These are phyloP conservation scores for Adelphocoris suturalis DNA, from an alignment of 2,888 invertebrate species.

Conservation along the genomic window DNA sequence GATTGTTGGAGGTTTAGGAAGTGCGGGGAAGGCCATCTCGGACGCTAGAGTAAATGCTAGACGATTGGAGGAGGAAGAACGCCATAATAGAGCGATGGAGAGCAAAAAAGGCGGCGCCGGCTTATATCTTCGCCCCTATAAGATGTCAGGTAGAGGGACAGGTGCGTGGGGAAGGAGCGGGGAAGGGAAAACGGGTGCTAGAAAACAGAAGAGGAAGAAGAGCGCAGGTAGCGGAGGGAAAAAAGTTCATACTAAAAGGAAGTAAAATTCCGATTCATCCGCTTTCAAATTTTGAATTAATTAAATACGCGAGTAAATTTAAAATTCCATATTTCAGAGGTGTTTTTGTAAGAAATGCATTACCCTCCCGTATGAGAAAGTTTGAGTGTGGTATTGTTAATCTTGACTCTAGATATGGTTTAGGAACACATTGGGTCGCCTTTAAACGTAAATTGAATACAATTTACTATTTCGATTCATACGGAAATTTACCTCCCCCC, in stretches of 20 bases:
- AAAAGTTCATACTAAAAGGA: too few species aligned
- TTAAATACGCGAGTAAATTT: neutral
- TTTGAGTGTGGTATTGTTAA: neutral
- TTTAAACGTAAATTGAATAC: neutral
- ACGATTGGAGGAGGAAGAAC: conserved; percentile 15
- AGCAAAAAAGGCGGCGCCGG: too few species aligned
- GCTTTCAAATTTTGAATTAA: conserved; percentile 2
- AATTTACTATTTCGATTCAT: neutral
- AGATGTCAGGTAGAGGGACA: too few species aligned
- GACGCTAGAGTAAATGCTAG: neutral
- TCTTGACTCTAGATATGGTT: neutral
- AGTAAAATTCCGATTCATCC: neutral
- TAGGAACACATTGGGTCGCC: neutral
- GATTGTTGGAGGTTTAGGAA: neutral
- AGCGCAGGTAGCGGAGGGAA: neutral
- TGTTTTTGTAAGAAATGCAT: neutral
- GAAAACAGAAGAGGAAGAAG: too few species aligned
- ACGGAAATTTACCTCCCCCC: conserved; percentile 6
- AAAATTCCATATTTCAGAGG: neutral
- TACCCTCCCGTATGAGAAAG: neutral
- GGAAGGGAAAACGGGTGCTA: neutral
- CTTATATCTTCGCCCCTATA: too few species aligned
- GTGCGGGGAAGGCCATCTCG: neutral
- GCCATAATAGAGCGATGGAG: conserved; percentile 9
- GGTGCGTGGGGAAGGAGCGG: neutral